Conservation (phyloP, 1,140 invertebrate genomes). For the Atta colombica region DNA sequence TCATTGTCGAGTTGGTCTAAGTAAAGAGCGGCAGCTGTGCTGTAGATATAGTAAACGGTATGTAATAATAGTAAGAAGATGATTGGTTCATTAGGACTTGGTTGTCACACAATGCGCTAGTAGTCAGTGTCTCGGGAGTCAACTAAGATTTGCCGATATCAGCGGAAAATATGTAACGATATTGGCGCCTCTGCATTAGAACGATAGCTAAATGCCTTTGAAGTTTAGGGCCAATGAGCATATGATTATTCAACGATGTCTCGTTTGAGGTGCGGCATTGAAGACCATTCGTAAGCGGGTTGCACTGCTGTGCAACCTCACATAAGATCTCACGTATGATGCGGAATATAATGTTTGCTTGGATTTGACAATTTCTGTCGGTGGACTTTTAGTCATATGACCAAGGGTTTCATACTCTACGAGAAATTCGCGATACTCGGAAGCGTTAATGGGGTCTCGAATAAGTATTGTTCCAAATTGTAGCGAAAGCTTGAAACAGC, state of each 20-base stretch:
- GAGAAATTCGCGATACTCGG: neutral
- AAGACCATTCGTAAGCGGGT: neutral
- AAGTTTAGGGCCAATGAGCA: neutral
- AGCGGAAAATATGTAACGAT: neutral
- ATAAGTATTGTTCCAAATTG: neutral
- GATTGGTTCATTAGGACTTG: fast-evolving
- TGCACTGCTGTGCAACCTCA: neutral
- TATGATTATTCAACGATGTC: neutral
- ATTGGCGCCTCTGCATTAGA: neutral
- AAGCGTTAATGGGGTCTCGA: fast-evolving
- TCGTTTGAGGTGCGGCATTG: neutral
- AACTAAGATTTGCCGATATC: neutral
- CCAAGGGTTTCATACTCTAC: no score
- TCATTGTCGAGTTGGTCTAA: neutral
- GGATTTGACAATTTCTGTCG: no score
- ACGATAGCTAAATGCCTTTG: neutral
- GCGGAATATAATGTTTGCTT: neutral
- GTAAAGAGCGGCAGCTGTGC: neutral
- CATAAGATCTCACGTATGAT: neutral
- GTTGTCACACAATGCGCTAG: neutral
- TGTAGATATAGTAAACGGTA: neutral
- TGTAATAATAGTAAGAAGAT: neutral
- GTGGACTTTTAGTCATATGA: neutral
- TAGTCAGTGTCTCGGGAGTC: no score
- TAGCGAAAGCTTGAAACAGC: no score